Conservation (phyloP, 2,888 invertebrate genomes). For the Incurvaria masculella region DNA sequence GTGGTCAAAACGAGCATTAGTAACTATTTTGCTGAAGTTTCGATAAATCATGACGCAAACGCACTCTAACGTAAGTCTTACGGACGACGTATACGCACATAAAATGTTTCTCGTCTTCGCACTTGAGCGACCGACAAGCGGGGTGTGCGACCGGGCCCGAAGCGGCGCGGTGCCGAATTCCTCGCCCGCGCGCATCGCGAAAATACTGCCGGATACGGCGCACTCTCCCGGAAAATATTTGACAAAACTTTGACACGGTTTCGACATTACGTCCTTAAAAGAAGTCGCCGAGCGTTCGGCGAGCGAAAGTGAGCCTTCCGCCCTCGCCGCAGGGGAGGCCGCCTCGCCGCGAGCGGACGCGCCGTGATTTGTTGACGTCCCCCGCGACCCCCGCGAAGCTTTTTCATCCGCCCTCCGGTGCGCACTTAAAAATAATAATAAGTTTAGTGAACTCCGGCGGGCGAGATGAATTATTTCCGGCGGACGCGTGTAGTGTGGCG, state of each 20-base stretch:
- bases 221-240: constrained; percentile 30
- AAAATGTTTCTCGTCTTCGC: too few relatives aligned
- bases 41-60: too few relatives aligned
- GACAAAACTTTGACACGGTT: constrained; percentile 29
- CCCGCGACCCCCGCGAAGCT: constrained; percentile 20
- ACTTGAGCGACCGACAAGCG: too few relatives aligned
- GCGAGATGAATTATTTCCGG: constrained; percentile 22
- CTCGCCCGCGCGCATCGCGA: constrained; percentile 20
- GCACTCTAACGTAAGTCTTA: too few relatives aligned
- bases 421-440: constrained; percentile 33
- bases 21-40: too few relatives aligned
- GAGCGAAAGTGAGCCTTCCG: constrained; percentile 1
- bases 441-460: constrained; percentile 20
- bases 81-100: too few relatives aligned
- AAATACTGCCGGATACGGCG: constrained; percentile 36
- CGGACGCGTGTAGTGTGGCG: not conserved
- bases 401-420: constrained; percentile 21
- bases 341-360: constrained; percentile 1
- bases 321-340: constrained; percentile 14
- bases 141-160: too few relatives aligned
- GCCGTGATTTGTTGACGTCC: constrained; percentile 42
- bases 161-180: constrained; percentile 14
- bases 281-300: not conserved
- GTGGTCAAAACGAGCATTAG: too few relatives aligned
- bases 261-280: constrained; percentile 7